Evolutionary conservation across 1,140 invertebrate genomes (phyloP), one percentile per base, ranked within the genome.

Genomic region (Panagrolaimus sp.): DNA sequence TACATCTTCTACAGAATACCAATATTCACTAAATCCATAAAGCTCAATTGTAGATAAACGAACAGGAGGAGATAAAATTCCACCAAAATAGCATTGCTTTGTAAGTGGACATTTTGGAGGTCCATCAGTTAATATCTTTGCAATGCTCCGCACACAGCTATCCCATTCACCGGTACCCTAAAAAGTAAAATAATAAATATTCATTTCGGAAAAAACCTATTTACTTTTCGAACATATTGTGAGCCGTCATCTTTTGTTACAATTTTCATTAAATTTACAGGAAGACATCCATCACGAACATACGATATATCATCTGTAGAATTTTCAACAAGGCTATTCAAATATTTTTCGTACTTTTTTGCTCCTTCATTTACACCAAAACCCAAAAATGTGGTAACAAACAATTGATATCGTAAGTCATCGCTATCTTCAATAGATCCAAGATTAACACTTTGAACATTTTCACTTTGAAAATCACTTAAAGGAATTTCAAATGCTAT

Each of bases 11-110:
- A 85, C 85, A 14, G 86, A 84, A 73, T 86, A 86, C 85, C 86
- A 88, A 72, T 87, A 87, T 71, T 88, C 87, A 16, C 87, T 87
- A 70, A 88, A 87, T 5, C 87, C 87, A 76, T 86, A 87, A 70
- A 88, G 85, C 57, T 86, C 80, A 57, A 78, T 76, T 42, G 82
- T 31, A 8, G 74, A 76, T 13, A 83, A 73, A 25, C 62, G 62
- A 43, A 75, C 61, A 65, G 65, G 62, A 66, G 68, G 66, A 7
- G 77, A 74, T 9, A 64, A 69, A 25, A 74, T 65, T 14, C 73
- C 72, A 42, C 68, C 72, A 51, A 80, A 80, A 63, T 72, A 80
- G 64, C 78, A 80, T 27, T 66, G 42, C 13, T 57, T 46, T 1
- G 53, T 47, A 43, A 9, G 16, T 13, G 71, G 65, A 68, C 76